phyloP scores from a whole-genome alignment of 2,888 invertebrate species.

The Phengaris arion region DNA sequence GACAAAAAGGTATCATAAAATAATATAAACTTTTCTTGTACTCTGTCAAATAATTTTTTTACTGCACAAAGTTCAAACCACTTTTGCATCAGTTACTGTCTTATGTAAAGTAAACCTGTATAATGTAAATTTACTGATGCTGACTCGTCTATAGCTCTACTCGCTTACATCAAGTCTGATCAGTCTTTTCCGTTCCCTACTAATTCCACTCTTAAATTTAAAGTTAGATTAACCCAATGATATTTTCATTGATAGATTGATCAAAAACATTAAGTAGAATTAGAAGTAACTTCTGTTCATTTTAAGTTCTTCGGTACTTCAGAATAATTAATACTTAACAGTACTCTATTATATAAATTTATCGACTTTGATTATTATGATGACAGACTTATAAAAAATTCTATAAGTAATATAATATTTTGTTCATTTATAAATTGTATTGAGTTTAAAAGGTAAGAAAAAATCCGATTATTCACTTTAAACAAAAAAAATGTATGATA shows the following conservation, averaged over 20 bases:
- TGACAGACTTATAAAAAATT: not conserved
- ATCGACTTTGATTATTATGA: not conserved
- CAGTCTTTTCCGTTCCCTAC: conserved; percentile 26
- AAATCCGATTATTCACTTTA: not conserved
- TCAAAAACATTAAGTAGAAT: conserved; percentile 22
- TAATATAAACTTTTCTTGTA: too few relatives aligned
- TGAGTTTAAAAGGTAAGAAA: not conserved
- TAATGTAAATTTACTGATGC: not conserved
- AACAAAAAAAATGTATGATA: not conserved
- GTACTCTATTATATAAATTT: not conserved
- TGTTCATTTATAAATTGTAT: conserved; percentile 5
- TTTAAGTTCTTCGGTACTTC: not conserved
- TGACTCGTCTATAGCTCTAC: conserved; percentile 26
- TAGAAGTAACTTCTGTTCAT: conserved; percentile 20
- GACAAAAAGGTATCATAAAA: too few relatives aligned
- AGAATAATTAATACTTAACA: not conserved
- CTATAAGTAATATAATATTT: not conserved
- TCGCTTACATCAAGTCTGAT: conserved; percentile 25
- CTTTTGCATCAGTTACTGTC: not conserved
- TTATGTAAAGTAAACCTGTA: not conserved
- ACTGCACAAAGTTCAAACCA: conserved; percentile 1
- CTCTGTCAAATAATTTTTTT: not conserved
- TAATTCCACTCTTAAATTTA: conserved; percentile 20
- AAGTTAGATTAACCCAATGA: conserved; percentile 17
- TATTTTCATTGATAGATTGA: conserved; percentile 9